Conservation (phyloP, 2,888 invertebrate species). For the Proisotoma minuta region DNA sequence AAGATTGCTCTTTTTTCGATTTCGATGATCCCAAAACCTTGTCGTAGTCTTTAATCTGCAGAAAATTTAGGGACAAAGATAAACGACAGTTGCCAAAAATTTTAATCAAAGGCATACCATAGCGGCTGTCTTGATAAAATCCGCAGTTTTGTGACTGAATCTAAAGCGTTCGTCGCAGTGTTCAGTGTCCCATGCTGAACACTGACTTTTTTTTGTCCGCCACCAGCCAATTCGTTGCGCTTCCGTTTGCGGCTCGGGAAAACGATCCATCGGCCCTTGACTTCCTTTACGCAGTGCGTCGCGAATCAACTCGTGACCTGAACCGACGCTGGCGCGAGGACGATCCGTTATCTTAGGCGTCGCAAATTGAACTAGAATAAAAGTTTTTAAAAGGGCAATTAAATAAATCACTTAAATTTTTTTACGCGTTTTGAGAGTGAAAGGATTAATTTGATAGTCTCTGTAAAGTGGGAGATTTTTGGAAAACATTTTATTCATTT, state of each 20-base stretch:
- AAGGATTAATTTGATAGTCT: conserved; percentile 40
- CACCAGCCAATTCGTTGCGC: conserved; percentile 36
- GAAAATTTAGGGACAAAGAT: no score
- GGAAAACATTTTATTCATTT: conserved; percentile 27
- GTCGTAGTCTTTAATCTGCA: no score
- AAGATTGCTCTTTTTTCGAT: no score
- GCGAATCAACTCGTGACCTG: conserved; percentile 17
- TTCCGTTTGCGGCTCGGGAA: conserved; percentile 26
- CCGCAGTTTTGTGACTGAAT: conserved; percentile 24
- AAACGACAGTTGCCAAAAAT: no score
- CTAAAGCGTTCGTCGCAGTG: conserved; percentile 29
- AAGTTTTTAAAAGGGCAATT: conserved; percentile 8
- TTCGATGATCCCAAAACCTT: no score
- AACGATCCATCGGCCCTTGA: conserved; percentile 20
- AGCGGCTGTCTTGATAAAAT: conserved; percentile 21
- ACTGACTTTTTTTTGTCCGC: conserved; percentile 6
- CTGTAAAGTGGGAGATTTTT: conserved; percentile 22
- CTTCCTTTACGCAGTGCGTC: conserved; percentile 7
- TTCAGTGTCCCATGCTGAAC: conserved; percentile 17
- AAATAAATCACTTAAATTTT: no score
- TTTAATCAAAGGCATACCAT: no score
- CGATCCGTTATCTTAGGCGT: conserved; percentile 37
- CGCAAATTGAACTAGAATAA: conserved; percentile 29
- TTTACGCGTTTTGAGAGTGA: conserved; percentile 34
- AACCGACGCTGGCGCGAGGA: neutral